Conservation (phyloP, 2,113 vertebrate species). For the Agapornis roseicollis region DNA sequence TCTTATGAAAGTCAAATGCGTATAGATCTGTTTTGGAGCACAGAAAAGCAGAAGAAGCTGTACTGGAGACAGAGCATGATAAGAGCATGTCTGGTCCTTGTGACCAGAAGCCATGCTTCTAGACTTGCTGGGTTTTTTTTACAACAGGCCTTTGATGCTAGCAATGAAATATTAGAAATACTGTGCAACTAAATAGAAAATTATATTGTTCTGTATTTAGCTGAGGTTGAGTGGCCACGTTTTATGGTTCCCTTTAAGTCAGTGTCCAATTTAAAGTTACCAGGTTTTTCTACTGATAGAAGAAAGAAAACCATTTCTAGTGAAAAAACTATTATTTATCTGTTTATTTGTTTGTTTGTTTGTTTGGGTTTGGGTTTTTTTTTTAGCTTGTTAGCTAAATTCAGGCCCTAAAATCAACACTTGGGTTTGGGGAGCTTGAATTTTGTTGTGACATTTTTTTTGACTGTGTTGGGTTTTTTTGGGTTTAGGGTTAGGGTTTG, state of each 20-base stretch:
- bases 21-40: not conserved
- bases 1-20: not conserved
- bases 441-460: not conserved
- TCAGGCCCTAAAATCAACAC: not conserved
- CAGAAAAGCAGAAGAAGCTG: not conserved
- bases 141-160: not conserved
- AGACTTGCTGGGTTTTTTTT: not conserved
- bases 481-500: not conserved
- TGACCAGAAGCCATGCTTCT: not conserved
- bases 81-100: not conserved
- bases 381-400: not conserved
- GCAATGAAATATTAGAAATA: not conserved
- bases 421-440: not conserved
- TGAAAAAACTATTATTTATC: too few relatives aligned
- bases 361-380: not conserved
- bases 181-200: slow-evolving; percentile 24
- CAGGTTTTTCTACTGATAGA: slow-evolving; percentile 29
- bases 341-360: too few relatives aligned
- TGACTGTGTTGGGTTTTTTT: not conserved
- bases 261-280: slow-evolving; percentile 48
- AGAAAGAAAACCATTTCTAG: slow-evolving; percentile 25
- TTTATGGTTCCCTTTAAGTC: slow-evolving; percentile 48
- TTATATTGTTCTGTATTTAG: not conserved
- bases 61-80: not conserved
- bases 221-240: not conserved